Evolutionary conservation across 2,113 vertebrate species (phyloP).

Genomic region (Nothocercus julius): DNA sequence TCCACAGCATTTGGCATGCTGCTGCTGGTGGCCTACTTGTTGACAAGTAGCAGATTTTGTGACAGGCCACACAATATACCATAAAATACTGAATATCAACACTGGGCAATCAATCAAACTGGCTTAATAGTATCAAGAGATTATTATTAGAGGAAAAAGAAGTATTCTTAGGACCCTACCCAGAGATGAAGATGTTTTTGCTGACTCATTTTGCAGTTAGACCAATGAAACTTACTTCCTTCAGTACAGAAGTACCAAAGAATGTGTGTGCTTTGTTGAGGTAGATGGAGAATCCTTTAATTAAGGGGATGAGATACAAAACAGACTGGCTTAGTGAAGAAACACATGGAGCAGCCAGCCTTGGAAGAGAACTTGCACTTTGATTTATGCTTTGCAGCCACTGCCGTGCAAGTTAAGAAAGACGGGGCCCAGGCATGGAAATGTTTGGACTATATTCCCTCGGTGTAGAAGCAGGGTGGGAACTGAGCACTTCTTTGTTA

Average conservation of each 20-base stretch:
- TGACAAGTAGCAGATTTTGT: conserved; percentile 69
- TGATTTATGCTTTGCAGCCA: conserved; percentile 30
- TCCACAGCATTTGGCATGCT: conserved; percentile 54
- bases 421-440: background rate
- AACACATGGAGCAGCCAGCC: background rate
- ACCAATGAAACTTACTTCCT: background rate
- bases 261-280: background rate
- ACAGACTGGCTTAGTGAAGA: background rate
- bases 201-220: background rate
- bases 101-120: conserved; percentile 53
- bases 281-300: background rate
- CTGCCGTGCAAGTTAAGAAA: conserved; percentile 16
- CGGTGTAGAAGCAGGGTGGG: background rate
- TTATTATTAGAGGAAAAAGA: conserved; percentile 34
- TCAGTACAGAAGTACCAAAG: background rate
- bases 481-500: conserved; percentile 7
- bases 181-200: background rate
- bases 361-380: background rate
- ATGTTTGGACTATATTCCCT: conserved; percentile 1
- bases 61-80: conserved; percentile 65
- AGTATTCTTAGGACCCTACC: background rate
- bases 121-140: conserved; percentile 35
- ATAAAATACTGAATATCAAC: conserved; percentile 62
- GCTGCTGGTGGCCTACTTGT: conserved; percentile 62
- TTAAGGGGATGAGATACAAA: background rate